These are phyloP conservation scores for Drosophila mayri DNA, from an alignment of 1,140 invertebrate species.

Conservation along the genomic window DNA sequence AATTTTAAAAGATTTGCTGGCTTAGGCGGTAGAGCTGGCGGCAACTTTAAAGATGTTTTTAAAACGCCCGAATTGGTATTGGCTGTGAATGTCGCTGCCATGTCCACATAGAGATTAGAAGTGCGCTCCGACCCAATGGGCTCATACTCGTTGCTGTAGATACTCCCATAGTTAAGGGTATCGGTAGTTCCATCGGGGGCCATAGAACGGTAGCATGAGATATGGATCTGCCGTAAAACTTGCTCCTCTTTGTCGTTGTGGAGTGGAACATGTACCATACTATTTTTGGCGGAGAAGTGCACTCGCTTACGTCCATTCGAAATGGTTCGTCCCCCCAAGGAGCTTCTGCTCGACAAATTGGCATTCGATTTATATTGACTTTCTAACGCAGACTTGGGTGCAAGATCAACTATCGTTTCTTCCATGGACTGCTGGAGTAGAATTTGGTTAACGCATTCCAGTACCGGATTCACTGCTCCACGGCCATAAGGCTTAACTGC, in stretches of 20 bases:
- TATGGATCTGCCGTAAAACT: conserved; percentile 25
- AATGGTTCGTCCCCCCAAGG: conserved; percentile 57
- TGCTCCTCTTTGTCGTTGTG: conserved; percentile 60
- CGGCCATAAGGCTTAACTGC: conserved; percentile 80
- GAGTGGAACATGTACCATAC: conserved; percentile 80
- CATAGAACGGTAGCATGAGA: conserved; percentile 60
- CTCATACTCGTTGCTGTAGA: conserved; percentile 87
- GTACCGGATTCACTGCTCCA: conserved; percentile 88
- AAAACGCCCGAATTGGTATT: neutral
- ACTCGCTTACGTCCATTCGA: conserved; percentile 75
- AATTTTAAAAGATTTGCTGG: conserved; percentile 86
- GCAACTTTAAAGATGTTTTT: conserved; percentile 49
- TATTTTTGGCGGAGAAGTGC: conserved; percentile 84
- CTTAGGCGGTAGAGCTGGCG: conserved; percentile 88
- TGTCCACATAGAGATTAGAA: conserved; percentile 85
- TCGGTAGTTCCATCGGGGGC: conserved; percentile 13
- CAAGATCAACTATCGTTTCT: conserved; percentile 53
- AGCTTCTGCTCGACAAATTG: conserved; percentile 53
- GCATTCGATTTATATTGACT: conserved; percentile 5
- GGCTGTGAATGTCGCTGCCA: conserved; percentile 65
- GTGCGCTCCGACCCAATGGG: conserved; percentile 84
- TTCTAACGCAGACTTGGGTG: conserved; percentile 36
- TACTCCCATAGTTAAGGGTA: conserved; percentile 84
- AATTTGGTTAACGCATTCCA: conserved; percentile 89
- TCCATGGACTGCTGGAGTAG: conserved; percentile 83